Percentiles rank a stretch among this genome's conserved stretches.
Evolutionary conservation across 2,888 invertebrate genomes (phyloP).

Genomic region (Melanchra persicariae): DNA sequence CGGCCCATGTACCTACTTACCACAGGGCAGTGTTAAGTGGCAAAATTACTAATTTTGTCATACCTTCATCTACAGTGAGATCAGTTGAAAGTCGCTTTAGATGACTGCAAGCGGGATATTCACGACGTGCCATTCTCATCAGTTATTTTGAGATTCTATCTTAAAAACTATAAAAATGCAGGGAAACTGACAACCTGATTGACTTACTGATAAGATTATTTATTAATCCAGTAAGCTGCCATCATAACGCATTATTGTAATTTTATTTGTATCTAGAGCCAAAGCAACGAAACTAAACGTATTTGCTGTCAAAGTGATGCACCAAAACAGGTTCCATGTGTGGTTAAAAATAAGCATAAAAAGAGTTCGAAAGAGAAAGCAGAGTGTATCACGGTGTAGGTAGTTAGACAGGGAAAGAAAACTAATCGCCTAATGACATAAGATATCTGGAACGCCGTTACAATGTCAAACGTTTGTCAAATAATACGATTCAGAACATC

Average conservation of each 20-base stretch:
- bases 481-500: conserved; percentile 4
- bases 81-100: not conserved
- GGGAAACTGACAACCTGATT: not conserved
- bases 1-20: no score
- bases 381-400: fast-evolving
- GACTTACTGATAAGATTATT: conserved; percentile 5
- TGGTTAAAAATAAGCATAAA: conserved; percentile 4
- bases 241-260: not conserved
- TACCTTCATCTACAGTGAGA: conserved; percentile 26
- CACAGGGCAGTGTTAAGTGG: no score
- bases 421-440: not conserved
- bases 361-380: conserved; percentile 17
- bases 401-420: conserved; percentile 11
- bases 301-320: conserved; percentile 22
- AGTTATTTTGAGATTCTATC: no score
- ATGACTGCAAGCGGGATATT: conserved; percentile 16
- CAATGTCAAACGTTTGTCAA: conserved; percentile 51
- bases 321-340: conserved; percentile 10
- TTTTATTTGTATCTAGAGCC: not conserved
- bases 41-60: not conserved
- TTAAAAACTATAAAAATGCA: not conserved
- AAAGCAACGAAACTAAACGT: conserved; percentile 21
- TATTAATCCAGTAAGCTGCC: conserved; percentile 5
- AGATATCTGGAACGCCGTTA: conserved; percentile 34
- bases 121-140: conserved; percentile 9